Conservation (phyloP, 2,888 invertebrate species). For the Polia nebulosa region DNA sequence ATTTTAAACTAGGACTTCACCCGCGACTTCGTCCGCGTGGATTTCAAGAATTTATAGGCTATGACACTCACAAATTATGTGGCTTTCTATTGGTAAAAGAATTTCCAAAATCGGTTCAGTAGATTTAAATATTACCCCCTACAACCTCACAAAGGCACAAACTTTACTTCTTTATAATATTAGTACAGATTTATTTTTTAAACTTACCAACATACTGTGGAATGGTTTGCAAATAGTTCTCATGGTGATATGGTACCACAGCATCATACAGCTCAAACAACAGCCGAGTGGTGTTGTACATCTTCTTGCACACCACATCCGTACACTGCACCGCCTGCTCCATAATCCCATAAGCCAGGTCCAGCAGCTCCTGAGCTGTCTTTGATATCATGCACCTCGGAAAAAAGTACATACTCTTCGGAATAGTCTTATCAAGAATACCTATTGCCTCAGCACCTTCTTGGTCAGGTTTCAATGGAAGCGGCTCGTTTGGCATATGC, state of each 20-base stretch:
- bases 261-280: conserved; percentile 95
- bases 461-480: conserved; percentile 36
- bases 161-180: too few species aligned
- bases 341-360: conserved; percentile 92
- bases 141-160: too few species aligned
- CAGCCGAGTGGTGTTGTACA: conserved; percentile 93
- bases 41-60: too few species aligned
- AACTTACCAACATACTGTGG: conserved; percentile 96
- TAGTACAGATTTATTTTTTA: not conserved
- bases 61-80: too few species aligned
- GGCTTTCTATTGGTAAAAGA: too few species aligned
- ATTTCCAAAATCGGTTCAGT: too few species aligned
- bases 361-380: conserved; percentile 92
- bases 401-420: conserved; percentile 87
- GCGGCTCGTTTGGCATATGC: conserved; percentile 74
- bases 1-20: too few species aligned
- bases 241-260: conserved; percentile 95
- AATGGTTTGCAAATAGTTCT: conserved; percentile 94
- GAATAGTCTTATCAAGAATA: conserved; percentile 84
- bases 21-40: too few species aligned
- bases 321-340: conserved; percentile 92
- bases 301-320: conserved; percentile 91
- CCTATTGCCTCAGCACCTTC: conserved; percentile 80
- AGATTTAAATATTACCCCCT: too few species aligned
- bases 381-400: conserved; percentile 92